Percentiles rank a stretch among this genome's conserved stretches.
These are phyloP conservation scores for Aphelenchoides avenae DNA, from an alignment of 1,140 invertebrate genomes.

Conservation along the genomic window DNA sequence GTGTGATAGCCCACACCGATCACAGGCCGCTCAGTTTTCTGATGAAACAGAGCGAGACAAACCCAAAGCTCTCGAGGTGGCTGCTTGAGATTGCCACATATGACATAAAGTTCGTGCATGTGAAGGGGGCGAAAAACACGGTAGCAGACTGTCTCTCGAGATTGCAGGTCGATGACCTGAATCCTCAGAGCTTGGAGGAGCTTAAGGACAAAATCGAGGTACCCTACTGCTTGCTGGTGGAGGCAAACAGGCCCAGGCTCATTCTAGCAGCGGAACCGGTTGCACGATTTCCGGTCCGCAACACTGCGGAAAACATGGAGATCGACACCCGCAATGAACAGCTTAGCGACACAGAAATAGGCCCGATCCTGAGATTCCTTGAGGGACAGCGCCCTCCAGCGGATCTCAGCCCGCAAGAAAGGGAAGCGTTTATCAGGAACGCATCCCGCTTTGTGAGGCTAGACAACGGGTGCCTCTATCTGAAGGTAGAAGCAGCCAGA, in stretches of 20 bases:
- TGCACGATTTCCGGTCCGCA: conserved; percentile 1
- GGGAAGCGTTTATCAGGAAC: too few species aligned
- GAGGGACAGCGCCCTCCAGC: not conserved
- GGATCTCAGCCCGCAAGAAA: too few species aligned
- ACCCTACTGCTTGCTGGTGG: conserved; percentile 10
- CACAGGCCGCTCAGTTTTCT: conserved; percentile 19
- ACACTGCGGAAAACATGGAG: conserved; percentile 3
- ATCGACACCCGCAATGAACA: not conserved
- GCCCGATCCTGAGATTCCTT: not conserved
- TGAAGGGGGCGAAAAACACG: conserved; percentile 3
- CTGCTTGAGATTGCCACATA: conserved; percentile 11
- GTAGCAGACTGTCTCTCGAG: conserved; percentile 11
- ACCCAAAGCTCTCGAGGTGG: conserved; percentile 18
- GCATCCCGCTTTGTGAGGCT: too few species aligned
- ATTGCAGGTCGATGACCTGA: not conserved
- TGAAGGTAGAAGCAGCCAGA: too few species aligned
- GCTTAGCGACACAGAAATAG: conserved; percentile 5
- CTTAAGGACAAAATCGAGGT: conserved; percentile 10
- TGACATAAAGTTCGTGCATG: conserved; percentile 12
- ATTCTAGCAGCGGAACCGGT: not conserved
- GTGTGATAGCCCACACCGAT: conserved; percentile 22
- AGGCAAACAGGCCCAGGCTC: not conserved
- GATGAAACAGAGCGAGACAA: conserved; percentile 4
- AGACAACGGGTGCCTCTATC: too few species aligned
- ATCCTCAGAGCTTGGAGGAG: not conserved